Conservation (phyloP, 2,797 vertebrate genomes). For the Hemibagrus guttatus region DNA sequence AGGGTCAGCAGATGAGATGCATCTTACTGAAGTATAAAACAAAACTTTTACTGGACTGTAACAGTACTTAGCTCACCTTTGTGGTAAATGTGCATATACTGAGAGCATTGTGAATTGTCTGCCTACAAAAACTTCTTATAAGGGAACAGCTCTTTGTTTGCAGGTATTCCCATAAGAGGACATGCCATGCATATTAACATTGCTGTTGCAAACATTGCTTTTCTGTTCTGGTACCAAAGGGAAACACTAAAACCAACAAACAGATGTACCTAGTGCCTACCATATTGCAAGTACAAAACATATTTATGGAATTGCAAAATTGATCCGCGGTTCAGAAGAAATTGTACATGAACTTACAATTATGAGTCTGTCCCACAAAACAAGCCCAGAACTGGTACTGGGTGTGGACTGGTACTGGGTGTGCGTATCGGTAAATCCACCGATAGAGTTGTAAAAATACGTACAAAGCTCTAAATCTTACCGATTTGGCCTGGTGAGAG, state of each 20-base stretch:
- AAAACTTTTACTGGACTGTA: background rate
- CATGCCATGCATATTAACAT: background rate
- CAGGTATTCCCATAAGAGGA: background rate
- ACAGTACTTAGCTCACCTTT: background rate
- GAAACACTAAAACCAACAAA: background rate
- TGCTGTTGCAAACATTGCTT: background rate
- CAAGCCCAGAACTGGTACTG: background rate
- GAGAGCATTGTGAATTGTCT: background rate
- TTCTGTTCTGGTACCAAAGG: background rate
- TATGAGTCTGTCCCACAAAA: background rate
- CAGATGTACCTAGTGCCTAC: background rate
- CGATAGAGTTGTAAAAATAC: background rate
- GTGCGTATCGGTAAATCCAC: background rate
- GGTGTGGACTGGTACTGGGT: no score
- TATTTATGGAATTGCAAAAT: background rate
- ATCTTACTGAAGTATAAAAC: background rate
- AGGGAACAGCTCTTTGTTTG: background rate
- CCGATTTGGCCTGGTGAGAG: conserved; percentile 93
- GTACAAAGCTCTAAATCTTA: conserved; percentile 60
- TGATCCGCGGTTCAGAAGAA: background rate
- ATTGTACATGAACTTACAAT: background rate
- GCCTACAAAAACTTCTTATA: background rate
- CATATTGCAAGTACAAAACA: background rate
- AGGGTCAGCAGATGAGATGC: background rate
- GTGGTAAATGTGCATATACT: background rate